Percentiles rank a stretch among this genome's conserved stretches.
Conservation (phyloP, 1,140 invertebrate species). For the Drosophila bocki region DNA sequence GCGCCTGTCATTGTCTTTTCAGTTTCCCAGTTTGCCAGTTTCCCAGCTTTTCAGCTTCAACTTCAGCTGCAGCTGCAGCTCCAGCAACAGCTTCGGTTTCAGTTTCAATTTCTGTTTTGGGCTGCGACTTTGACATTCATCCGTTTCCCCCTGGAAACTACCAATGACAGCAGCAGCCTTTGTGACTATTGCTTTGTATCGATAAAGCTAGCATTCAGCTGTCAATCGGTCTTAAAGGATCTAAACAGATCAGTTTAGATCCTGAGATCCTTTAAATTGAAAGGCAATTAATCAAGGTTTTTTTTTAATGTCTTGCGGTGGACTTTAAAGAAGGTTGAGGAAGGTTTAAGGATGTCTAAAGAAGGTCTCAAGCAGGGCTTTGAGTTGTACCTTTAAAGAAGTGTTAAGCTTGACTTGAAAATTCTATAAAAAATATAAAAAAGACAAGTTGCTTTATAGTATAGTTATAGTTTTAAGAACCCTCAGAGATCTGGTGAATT, state of each 20-base stretch:
- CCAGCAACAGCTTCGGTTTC: neutral
- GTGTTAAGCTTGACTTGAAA: neutral
- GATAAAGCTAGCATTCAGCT: slow-evolving; percentile 8
- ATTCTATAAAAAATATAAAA: neutral
- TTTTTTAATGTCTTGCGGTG: neutral
- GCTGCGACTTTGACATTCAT: slow-evolving; percentile 9
- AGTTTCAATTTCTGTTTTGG: slow-evolving; percentile 1
- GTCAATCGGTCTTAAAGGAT: slow-evolving; percentile 2
- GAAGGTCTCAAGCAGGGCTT: neutral
- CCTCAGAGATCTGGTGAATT: neutral
- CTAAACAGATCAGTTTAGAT: neutral
- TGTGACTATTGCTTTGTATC: slow-evolving; percentile 10
- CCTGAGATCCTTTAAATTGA: slow-evolving; percentile 4
- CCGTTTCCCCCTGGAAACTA: slow-evolving; percentile 4
- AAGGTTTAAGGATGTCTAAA: neutral
- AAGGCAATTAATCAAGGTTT: slow-evolving; percentile 18
- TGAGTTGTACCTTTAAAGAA: too few relatives aligned
- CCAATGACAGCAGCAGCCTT: slow-evolving; percentile 9
- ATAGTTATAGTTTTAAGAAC: neutral
- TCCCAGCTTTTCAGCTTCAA: neutral
- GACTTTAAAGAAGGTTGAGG: neutral
- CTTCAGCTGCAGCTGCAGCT: neutral
- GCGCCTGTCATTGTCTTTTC: slow-evolving; percentile 34
- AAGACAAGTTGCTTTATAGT: neutral
- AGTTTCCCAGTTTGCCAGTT: slow-evolving; percentile 1